phyloP scores from a whole-genome alignment of 2,797 vertebrate species.

The Anniella stebbinsi region DNA sequence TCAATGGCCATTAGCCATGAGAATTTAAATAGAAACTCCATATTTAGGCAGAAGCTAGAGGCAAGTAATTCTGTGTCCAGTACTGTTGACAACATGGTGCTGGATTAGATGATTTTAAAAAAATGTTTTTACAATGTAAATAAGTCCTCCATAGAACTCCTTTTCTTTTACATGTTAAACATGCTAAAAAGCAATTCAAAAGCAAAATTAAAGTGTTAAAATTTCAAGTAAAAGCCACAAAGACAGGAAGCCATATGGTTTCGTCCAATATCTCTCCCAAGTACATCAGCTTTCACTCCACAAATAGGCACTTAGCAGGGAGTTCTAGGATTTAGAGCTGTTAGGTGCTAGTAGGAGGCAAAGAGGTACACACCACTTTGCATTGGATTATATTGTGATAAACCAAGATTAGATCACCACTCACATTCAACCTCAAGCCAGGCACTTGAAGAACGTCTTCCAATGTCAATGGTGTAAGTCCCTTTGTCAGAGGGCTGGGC shows the following conservation, averaged over 20 bases:
- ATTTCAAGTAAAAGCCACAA: background rate
- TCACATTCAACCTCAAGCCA: slow-evolving; percentile 92
- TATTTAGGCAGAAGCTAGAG: background rate
- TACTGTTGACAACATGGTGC: slow-evolving; percentile 2
- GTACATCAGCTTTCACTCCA: slow-evolving; percentile 1
- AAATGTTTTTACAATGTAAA: background rate
- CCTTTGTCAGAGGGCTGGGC: slow-evolving; percentile 83
- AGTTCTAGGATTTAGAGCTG: background rate
- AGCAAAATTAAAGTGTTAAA: background rate
- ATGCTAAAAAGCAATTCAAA: background rate
- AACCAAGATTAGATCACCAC: slow-evolving; percentile 30
- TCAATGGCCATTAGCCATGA: background rate
- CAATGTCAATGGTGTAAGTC: slow-evolving; percentile 86
- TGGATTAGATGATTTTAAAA: background rate
- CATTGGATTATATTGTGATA: background rate
- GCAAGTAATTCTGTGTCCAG: background rate
- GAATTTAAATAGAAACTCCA: background rate
- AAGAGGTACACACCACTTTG: background rate
- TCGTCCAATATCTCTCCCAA: background rate
- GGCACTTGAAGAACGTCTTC: slow-evolving; percentile 86
- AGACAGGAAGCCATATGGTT: background rate
- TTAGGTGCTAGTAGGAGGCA: background rate
- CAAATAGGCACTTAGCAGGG: background rate
- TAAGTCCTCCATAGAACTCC: background rate
- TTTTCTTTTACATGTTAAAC: background rate